Conservation (phyloP, 2,113 vertebrate species). For the Lasiurus borealis region DNA sequence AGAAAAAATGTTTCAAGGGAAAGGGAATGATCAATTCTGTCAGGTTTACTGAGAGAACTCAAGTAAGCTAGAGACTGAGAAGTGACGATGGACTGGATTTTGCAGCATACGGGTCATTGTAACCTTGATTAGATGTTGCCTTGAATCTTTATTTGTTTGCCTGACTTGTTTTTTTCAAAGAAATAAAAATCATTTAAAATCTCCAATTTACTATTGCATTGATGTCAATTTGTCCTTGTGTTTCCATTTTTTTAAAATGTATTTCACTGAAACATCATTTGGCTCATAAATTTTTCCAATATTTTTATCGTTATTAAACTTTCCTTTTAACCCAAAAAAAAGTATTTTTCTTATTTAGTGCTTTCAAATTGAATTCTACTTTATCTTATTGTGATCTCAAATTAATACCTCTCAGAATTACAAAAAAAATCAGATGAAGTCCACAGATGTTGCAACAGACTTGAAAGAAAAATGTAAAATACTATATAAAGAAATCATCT, state of each 20-base stretch:
- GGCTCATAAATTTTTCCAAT: neutral
- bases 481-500: neutral
- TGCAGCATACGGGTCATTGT: neutral
- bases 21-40: neutral
- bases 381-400: neutral
- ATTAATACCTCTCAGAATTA: neutral
- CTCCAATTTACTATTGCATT: neutral
- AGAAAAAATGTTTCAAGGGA: slow-evolving; percentile 1
- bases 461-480: neutral
- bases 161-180: neutral
- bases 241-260: neutral
- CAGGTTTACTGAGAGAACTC: neutral
- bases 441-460: neutral
- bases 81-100: neutral
- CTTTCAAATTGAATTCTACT: neutral
- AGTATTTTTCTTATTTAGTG: neutral
- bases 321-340: neutral
- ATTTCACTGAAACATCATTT: slow-evolving; percentile 1
- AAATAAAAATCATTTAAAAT: neutral
- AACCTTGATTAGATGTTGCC: neutral
- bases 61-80: neutral
- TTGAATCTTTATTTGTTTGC: neutral
- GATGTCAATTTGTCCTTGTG: neutral
- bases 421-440: neutral
- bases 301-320: neutral